phyloP scores from a whole-genome alignment of 2,797 vertebrate species.

The Epinephelus coioides region DNA sequence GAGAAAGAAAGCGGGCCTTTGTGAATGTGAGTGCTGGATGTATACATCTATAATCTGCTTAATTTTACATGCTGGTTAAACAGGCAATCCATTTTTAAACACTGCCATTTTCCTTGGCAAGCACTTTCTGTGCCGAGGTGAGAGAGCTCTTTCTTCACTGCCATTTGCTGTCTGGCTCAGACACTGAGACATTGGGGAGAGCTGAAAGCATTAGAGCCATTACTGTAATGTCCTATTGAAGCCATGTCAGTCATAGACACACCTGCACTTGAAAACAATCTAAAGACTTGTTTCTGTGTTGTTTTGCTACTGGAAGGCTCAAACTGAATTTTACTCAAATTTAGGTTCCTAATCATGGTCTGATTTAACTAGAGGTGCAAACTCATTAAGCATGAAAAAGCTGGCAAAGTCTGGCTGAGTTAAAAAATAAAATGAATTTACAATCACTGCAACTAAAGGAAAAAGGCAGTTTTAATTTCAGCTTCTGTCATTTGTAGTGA shows the following conservation, averaged over 20 bases:
- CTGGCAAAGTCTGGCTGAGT: no score
- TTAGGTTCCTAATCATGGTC: neutral
- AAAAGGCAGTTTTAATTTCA: no score
- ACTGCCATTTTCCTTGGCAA: conserved; percentile 38
- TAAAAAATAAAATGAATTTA: neutral
- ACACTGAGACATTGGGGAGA: conserved; percentile 18
- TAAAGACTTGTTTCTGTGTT: conserved; percentile 5
- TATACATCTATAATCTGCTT: conserved; percentile 65
- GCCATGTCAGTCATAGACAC: conserved; percentile 20
- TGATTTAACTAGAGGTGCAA: neutral
- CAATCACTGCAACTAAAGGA: no score
- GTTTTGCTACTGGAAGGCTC: neutral
- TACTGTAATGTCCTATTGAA: conserved; percentile 28
- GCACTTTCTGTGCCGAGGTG: conserved; percentile 20
- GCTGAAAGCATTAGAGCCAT: conserved; percentile 35
- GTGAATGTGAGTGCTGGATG: conserved; percentile 48
- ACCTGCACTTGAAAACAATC: conserved; percentile 20
- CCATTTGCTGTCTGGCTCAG: conserved; percentile 20
- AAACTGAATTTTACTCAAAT: neutral
- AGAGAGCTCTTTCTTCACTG: conserved; percentile 36
- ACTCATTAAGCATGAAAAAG: no score
- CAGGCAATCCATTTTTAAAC: conserved; percentile 62
- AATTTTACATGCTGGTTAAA: conserved; percentile 73
- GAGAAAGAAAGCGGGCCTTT: conserved; percentile 41
- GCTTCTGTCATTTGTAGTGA: no score